Evolutionary conservation across 1,140 invertebrate species (phyloP), one percentile per base, ranked within the genome.

Genomic region (Armadillidium nasatum): DNA sequence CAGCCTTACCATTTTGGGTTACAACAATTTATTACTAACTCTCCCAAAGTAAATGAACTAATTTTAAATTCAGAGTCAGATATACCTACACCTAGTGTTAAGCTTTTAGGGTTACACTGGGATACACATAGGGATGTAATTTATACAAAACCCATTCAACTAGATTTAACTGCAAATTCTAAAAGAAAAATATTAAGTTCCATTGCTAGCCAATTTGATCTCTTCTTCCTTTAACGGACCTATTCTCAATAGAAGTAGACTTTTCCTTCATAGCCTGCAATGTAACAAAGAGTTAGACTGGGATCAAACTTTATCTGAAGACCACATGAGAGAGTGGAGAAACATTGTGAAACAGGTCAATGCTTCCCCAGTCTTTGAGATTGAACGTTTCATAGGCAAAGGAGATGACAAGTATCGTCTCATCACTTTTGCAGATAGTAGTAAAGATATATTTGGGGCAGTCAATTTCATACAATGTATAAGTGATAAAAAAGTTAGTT

Each of bases 331-430:
- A 9, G 71, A 73, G 45, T 73, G 71, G 71, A 15, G 7, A 6
- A 73, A 23, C 19, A 73, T 73, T 46, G 44, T 54, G 0, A 73
- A 46, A 15, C 71, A 73, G 44, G 33, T 46, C 19, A 73, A 73
- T 44, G 33, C 22, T 4, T 73, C 43, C 4, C 23, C 23, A 13
- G 13, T 44, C 0, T 7, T 19, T 7, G 19, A 44, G 10, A 73
- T 73, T 3, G 44, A 44, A 10, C 33, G 71, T 10, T 44, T n/a
- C 15, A 9, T 73, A 23, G 71, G 71, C 9, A 9, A 10, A 7
- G 7, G 71, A 33, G 44, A 10, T 3, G 71, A 22, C 4, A 46
- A 3, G 2, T 73, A 46, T 46, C 10, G 6, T 0, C 71, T 73
- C 11, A 43, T 73, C 13, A 54, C 44, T 0, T 73, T 73, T 13